Evolutionary conservation across 2,797 vertebrate genomes (phyloP).

Genomic region (Mycteria americana): DNA sequence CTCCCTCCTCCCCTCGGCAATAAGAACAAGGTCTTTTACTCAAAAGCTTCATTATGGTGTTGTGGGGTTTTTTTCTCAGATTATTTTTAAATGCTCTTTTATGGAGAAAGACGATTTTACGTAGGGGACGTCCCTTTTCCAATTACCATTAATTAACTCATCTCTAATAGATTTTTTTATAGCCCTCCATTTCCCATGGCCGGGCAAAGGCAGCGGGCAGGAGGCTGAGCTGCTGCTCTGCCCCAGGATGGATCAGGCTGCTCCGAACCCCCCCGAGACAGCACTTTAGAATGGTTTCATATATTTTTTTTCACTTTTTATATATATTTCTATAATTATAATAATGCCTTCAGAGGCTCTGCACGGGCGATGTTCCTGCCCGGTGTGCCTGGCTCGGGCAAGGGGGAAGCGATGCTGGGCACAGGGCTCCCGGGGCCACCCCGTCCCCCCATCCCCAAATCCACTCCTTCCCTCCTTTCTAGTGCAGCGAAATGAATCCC

Average conservation of each 20-base stretch:
- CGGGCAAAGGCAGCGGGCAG: rapidly evolving
- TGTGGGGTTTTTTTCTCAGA: not conserved
- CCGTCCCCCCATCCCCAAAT: not conserved
- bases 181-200: not conserved
- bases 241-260: not conserved
- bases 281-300: not conserved
- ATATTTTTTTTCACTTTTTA: not conserved
- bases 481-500: slow-evolving; percentile 55
- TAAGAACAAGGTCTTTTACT: not conserved
- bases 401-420: not conserved
- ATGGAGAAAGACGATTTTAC: not conserved
- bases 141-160: slow-evolving; percentile 56
- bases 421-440: not conserved
- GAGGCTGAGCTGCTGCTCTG: not conserved
- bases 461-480: slow-evolving; percentile 20
- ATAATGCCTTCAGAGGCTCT: not conserved
- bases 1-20: not conserved
- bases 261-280: rapidly evolving
- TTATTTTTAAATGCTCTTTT: slow-evolving; percentile 28
- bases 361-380: not conserved
- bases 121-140: slow-evolving; percentile 21
- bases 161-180: slow-evolving; percentile 5
- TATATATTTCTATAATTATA: not conserved
- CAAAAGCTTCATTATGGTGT: not conserved
- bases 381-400: rapidly evolving